These are phyloP conservation scores for Tyria jacobaeae DNA, from an alignment of 2,888 invertebrate genomes.

Conservation along the genomic window DNA sequence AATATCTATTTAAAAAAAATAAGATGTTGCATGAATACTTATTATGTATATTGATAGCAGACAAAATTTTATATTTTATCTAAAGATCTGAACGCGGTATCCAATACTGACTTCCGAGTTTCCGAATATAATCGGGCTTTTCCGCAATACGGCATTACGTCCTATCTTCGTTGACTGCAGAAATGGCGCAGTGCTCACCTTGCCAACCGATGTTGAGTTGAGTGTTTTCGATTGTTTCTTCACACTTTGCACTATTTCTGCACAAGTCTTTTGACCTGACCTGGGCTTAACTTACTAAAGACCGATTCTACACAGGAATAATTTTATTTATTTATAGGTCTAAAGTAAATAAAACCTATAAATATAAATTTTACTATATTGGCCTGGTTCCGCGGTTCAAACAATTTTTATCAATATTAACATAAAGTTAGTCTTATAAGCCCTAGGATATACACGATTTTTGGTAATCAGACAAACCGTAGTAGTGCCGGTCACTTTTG, in stretches of 20 bases:
- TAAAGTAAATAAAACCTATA: not conserved
- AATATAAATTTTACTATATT: not conserved
- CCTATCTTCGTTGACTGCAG: not conserved
- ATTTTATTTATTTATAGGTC: not conserved
- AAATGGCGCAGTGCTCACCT: not conserved
- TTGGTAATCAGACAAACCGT: slow-evolving; percentile 43
- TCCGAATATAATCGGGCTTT: not conserved
- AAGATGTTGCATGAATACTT: no score
- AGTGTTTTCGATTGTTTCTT: not conserved
- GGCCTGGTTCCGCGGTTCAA: not conserved
- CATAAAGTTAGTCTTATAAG: slow-evolving; percentile 10
- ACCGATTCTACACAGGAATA: no score
- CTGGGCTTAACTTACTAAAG: no score
- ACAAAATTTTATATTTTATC: no score
- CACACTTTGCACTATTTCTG: not conserved
- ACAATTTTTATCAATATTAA: not conserved
- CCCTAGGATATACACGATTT: slow-evolving; percentile 21
- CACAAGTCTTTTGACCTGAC: no score
- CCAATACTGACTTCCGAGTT: no score
- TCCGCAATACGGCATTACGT: not conserved
- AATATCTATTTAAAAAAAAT: no score
- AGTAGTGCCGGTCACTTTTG: slow-evolving; percentile 46
- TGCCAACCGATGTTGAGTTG: not conserved
- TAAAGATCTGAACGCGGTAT: no score
- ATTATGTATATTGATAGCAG: no score